These are phyloP conservation scores for Ascaphus truei DNA, from an alignment of 2,113 vertebrate genomes.

Conservation along the genomic window DNA sequence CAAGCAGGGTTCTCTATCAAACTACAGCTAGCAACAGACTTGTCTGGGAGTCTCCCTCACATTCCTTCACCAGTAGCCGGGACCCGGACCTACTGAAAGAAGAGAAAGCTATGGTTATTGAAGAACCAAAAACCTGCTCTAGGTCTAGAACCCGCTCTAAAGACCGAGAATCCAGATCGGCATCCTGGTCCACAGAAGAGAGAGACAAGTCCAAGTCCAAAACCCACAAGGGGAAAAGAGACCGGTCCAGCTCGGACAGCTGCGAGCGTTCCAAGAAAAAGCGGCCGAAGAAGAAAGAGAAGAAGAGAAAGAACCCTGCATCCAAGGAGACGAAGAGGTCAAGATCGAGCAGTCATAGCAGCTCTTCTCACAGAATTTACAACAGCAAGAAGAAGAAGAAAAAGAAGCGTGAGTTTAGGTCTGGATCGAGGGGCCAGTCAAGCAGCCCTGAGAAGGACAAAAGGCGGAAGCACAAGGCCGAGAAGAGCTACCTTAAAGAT, in stretches of 20 bases:
- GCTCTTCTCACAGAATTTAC: constrained; percentile 55
- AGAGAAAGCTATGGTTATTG: constrained; percentile 52
- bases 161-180: constrained; percentile 54
- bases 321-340: constrained; percentile 64
- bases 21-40: background rate
- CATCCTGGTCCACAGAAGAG: constrained; percentile 51
- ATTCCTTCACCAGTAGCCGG: constrained; percentile 54
- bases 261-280: constrained; percentile 58
- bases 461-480: constrained; percentile 54
- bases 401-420: constrained; percentile 52
- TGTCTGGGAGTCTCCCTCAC: constrained; percentile 44
- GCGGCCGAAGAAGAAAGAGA: constrained; percentile 56
- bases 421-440: constrained; percentile 49
- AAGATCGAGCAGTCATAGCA: constrained; percentile 59
- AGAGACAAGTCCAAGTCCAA: constrained; percentile 50
- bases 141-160: constrained; percentile 47
- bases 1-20: constrained; percentile 39
- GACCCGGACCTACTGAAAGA: constrained; percentile 55
- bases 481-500: constrained; percentile 53
- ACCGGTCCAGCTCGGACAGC: constrained; percentile 58
- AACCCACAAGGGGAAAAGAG: constrained; percentile 46
- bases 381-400: constrained; percentile 56
- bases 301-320: constrained; percentile 50
- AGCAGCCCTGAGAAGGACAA: constrained; percentile 69
- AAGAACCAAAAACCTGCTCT: constrained; percentile 40